Evolutionary conservation across 2,888 invertebrate species (phyloP), one percentile per base, ranked within the genome.

Genomic region (Drosophila flavopinicola): DNA sequence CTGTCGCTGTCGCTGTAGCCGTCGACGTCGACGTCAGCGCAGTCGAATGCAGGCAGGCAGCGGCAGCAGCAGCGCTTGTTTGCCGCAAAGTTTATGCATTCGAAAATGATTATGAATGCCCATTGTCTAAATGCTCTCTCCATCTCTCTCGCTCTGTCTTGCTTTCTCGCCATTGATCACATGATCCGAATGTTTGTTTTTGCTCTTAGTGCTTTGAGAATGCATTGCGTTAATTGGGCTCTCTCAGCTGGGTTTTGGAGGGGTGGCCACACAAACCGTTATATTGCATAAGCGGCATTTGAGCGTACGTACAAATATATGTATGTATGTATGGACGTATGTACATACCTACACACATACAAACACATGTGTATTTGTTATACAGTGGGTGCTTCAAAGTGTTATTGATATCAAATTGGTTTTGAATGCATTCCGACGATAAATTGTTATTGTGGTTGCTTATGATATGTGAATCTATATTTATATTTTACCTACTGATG

Each of bases 101-200:
- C 41, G 13, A 25, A 47, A 30, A 35, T 24, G 33, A 53, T 47
- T 41, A 47, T 64, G 33, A 33, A 41, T 64, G 30, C 13, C 13
- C 42, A 24, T 6, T 24, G n/a, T 52, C 13, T 25, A 13, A 44
- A 33, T 37, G 15, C 37, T 30, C 23, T 39, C 30, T 10, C 48
- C 13, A 13, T 25, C 20, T 6, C 27, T 13, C 11, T 6, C 24
- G 4, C 24, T 17, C 45, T 17, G 33, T 33, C 13, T 3, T 6
- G 6, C 15, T 24, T 17, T 20, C n/a, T n/a, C n/a, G n/a, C n/a
- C 11, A 38, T 32, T 35, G 32, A 64, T 64, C 47, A 64, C 64
- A 54, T 64, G 64, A 65, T 37, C 32, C 17, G 45, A 57, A 51
- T 56, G 52, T 51, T 61, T 51, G 44, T 33, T 15, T 54, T 54